Evolutionary conservation across 2,797 vertebrate genomes (phyloP).

Genomic region (Clamator glandarius): DNA sequence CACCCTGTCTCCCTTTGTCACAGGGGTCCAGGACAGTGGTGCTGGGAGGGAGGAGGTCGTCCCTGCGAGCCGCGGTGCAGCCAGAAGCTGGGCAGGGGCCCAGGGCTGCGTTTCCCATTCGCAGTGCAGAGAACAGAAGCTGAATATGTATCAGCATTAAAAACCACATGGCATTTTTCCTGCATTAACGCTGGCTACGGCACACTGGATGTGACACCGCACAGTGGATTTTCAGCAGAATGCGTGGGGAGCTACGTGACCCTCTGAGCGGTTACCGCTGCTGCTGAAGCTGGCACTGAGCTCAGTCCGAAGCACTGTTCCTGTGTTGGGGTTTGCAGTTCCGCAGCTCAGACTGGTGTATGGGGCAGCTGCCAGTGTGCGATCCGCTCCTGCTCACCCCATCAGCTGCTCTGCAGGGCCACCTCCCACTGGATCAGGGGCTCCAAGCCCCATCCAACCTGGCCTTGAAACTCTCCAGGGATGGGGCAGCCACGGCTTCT

Average conservation of each 20-base stretch:
- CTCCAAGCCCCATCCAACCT: too few species aligned
- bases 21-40: background rate
- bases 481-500: too few species aligned
- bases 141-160: background rate
- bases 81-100: background rate
- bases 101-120: background rate
- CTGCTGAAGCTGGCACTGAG: background rate
- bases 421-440: too few species aligned
- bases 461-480: too few species aligned
- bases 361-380: background rate
- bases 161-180: background rate
- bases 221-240: background rate
- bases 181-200: background rate
- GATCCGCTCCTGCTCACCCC: too few species aligned
- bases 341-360: background rate
- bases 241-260: background rate
- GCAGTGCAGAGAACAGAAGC: background rate
- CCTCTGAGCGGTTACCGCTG: background rate
- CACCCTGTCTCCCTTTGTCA: background rate
- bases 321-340: background rate
- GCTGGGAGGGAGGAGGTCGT: background rate
- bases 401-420: too few species aligned
- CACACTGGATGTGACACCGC: background rate
- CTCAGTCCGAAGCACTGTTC: rapidly evolving
- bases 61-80: background rate